phyloP scores from a whole-genome alignment of 2,888 invertebrate species.

The Ochropleura leucogaster region DNA sequence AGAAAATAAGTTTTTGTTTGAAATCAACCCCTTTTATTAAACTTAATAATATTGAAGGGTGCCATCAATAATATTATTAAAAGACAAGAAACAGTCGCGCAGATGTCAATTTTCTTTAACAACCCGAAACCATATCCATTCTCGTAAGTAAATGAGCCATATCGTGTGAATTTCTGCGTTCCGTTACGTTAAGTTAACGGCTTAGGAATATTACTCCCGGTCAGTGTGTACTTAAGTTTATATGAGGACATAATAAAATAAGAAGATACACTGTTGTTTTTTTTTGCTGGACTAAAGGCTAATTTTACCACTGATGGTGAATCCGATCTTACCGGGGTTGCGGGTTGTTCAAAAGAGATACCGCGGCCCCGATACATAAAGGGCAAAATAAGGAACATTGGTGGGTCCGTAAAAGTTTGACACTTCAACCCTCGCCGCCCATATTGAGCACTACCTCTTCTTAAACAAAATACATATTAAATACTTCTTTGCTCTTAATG shows the following conservation, averaged over 20 bases:
- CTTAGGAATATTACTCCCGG: conserved; percentile 43
- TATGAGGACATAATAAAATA: conserved; percentile 9
- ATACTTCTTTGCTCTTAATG: no score
- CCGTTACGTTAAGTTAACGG: conserved; percentile 68
- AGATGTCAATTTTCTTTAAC: conserved; percentile 68
- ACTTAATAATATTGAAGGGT: conserved; percentile 22
- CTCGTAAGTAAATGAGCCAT: conserved; percentile 76
- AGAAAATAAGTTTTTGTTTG: background rate
- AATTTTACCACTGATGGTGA: background rate
- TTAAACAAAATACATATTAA: no score
- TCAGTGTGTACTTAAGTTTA: background rate
- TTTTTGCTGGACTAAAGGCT: background rate
- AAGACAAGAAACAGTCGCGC: conserved; percentile 40
- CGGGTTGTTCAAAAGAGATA: no score
- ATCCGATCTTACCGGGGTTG: no score
- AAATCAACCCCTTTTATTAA: conserved; percentile 17
- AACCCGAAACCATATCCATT: conserved; percentile 68
- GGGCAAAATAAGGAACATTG: no score
- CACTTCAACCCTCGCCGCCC: no score
- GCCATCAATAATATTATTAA: conserved; percentile 39
- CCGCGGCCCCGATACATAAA: no score
- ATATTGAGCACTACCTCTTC: no score
- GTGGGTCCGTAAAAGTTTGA: no score
- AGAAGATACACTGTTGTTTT: background rate
- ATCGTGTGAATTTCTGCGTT: conserved; percentile 70